Percentiles rank a stretch among this genome's conserved stretches.
Evolutionary conservation across 2,888 invertebrate genomes (phyloP).

Genomic region (Neocrepidodera transversa): DNA sequence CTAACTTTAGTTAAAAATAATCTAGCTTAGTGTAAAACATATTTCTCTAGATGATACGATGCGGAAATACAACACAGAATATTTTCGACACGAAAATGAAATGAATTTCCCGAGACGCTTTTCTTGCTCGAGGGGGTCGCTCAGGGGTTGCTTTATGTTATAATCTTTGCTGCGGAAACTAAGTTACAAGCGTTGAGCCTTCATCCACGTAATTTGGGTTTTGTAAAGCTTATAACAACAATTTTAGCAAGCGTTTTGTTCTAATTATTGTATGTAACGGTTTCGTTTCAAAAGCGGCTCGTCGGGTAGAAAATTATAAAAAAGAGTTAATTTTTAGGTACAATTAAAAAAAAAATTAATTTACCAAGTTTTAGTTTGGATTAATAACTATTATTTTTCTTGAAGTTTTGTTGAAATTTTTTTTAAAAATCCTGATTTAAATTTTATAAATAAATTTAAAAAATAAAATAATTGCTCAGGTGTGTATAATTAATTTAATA

Average conservation of each 20-base stretch:
- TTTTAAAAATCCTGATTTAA: too few species aligned
- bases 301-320: too few species aligned
- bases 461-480: too few species aligned
- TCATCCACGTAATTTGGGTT: slow-evolving; percentile 28
- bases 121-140: slow-evolving; percentile 8
- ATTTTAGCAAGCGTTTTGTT: slow-evolving; percentile 24
- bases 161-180: slow-evolving; percentile 33
- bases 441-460: too few species aligned
- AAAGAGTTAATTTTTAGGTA: too few species aligned
- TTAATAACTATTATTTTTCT: too few species aligned
- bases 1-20: too few species aligned
- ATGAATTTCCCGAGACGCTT: slow-evolving; percentile 9
- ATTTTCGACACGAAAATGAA: slow-evolving; percentile 15
- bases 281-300: background rate
- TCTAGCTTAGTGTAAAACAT: slow-evolving; percentile 7
- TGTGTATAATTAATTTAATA: too few species aligned
- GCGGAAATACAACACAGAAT: slow-evolving; percentile 17
- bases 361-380: too few species aligned
- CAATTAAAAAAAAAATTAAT: too few species aligned
- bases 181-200: slow-evolving; percentile 32
- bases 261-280: slow-evolving; percentile 19
- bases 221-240: slow-evolving; percentile 28
- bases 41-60: slow-evolving; percentile 3
- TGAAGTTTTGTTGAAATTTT: too few species aligned
- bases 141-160: slow-evolving; percentile 29